Conservation (phyloP, 1,140 invertebrate genomes). For the Dendroctonus ponderosae region DNA sequence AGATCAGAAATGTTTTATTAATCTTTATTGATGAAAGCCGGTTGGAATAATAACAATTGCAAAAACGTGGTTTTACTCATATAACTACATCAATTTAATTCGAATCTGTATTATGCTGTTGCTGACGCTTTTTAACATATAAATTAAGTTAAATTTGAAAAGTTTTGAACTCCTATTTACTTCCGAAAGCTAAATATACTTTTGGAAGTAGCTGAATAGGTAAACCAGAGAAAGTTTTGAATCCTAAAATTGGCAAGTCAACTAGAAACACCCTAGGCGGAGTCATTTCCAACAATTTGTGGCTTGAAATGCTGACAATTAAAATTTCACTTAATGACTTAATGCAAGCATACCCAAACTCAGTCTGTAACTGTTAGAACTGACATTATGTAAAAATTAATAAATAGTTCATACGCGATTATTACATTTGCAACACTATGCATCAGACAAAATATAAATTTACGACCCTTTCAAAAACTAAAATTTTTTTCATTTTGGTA, state of each 20-base stretch:
- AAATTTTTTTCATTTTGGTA: neutral
- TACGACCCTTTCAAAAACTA: neutral
- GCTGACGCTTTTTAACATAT: slow-evolving; percentile 20
- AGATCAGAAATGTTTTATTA: too few species aligned
- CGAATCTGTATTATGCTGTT: neutral
- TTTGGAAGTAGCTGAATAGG: slow-evolving; percentile 19
- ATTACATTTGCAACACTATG: too few species aligned
- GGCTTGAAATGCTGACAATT: slow-evolving; percentile 9
- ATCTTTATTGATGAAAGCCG: too few species aligned
- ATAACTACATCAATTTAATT: too few species aligned
- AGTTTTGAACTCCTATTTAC: slow-evolving; percentile 23
- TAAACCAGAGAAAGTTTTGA: slow-evolving; percentile 22
- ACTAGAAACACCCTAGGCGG: slow-evolving; percentile 27
- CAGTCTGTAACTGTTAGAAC: too few species aligned
- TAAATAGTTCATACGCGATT: neutral
- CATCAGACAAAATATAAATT: too few species aligned
- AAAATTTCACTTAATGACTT: slow-evolving; percentile 22
- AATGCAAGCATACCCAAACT: neutral
- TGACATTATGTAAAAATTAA: neutral
- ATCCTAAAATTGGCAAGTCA: slow-evolving; percentile 26
- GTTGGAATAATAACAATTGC: too few species aligned
- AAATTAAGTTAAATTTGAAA: slow-evolving; percentile 32
- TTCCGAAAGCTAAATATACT: slow-evolving; percentile 26
- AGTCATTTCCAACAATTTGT: slow-evolving; percentile 23
- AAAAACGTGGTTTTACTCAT: too few species aligned